Evolutionary conservation across 1,140 invertebrate species (phyloP), one percentile per base, ranked within the genome.

Genomic region (Dreissena rostriformis): DNA sequence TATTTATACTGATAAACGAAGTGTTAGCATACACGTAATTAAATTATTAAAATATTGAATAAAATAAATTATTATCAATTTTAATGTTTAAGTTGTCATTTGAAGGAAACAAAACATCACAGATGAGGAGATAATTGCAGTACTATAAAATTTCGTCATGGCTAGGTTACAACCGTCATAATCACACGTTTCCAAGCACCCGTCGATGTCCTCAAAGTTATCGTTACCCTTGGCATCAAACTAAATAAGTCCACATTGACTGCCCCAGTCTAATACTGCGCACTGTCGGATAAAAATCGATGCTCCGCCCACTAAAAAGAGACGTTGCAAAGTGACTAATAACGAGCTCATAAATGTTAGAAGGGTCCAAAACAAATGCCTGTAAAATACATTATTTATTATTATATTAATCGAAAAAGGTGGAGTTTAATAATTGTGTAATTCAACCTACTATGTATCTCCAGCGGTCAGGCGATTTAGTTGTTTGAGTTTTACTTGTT

Each of bases 141-240:
- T 61, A 61, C 22, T 78, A 65, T 65, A 84, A 26, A 17, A 28
- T 28, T 49, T 65, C 28, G 80, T 28, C 57, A 49, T 77, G 22
- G 65, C 77, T 28, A 52, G 22, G 53, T 84, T 84, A 84, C 82
- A 84, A 28, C 82, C 82, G 72, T 84, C 82, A 53, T 26, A 77
- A 29, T 84, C 73, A 65, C 82, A 84, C 29, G 82, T 68, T 76
- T 84, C 82, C 72, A 84, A 39, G 39, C 82, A 84, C 19, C 82
- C 82, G n/a, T 84, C 65, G 2, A 84, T 66, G n/a, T 84, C 74
- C 57, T 84, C 82, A 15, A 65, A 22, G 57, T 24, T 19, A 61
- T 61, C 22, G 57, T 19, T 61, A 19, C 79, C 79, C 51, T 63
- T 72, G 67, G 39, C 39, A 39, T 39, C 39, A 8, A 39, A 39